Base-by-base conservation (phyloP, 1,140 invertebrate species). In the Drosophila mayri region DNA sequence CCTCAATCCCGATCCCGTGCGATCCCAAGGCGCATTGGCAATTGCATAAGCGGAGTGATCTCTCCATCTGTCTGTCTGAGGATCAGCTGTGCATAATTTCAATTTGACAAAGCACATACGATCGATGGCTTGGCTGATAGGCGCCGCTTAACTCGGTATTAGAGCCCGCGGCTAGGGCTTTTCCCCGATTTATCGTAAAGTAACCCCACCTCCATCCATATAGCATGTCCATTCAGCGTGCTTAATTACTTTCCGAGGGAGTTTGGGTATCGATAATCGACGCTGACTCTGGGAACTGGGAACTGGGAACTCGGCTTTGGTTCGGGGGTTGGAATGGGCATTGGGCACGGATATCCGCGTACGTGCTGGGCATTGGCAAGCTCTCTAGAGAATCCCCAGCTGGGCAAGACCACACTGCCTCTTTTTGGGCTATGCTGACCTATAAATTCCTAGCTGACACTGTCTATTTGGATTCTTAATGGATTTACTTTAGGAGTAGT, bases 261-360 rank as follows among this genome's bases (percentile, higher is more conserved):
- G 73, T 61, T 70, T 47, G 47, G 47, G 22, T 28, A 55, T 76
- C 35, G 74, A 44, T 76, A 43, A 74, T 62, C 46, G 77, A 66
- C 55, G 66, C 66, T 41, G 75, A 66, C 62, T 78, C 77, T 85
- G 79, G 67, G 66, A 60, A 49, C 70, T 85, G 79, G 67, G 66
- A 60, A 49, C 70, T 71, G 47, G 22, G 38, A 75, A 47, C 46
- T 82, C 74, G 62, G 62, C 62, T 76, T 76, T 84, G 62, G 70
- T 66, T 77, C 68, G 73, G 81, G 65, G 65, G 8, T 38, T 54
- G 50, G 20, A 14, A 64, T 65, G 68, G 71, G 73, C 50, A 88
- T 88, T 88, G 85, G 73, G 84, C 85, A 88, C 85, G 85, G 85
- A 90, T 81, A 90, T 90, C 85, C 85, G 85, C 67, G 75, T 90